Evolutionary conservation across 2,888 invertebrate species (phyloP), one percentile per base, ranked within the genome.

Genomic region (Drosophila hawaiiensis): DNA sequence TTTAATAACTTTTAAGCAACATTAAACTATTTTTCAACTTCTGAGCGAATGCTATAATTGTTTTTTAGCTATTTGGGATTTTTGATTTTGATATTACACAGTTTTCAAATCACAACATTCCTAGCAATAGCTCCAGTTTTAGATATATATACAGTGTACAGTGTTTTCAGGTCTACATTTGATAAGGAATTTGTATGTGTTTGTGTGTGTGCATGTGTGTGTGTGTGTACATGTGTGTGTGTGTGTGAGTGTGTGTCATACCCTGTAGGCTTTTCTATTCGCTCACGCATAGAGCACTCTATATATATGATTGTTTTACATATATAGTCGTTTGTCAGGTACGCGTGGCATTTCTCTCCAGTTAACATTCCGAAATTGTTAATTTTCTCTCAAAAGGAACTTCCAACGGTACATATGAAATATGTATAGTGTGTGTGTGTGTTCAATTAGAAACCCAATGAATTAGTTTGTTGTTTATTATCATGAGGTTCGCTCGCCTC

Each of bases 341-440:
- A 86, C 86, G 88, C 82, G 82, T 70, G 77, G 89, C 89, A 80
- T 90, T 83, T 85, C 70, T 88, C 75, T 88, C 75, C 90, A 84
- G 84, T 90, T 84, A 89, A 89, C 90, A 85, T 78, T 73, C 83
- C 70, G 70, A 75, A 68, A 66, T 72, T 47, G 33, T 77, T 59
- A 77, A 67, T 75, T 80, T 66, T 75, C 84, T 84, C 28, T 37
- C 19, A 55, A 58, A 68, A 86, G 86, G 86, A 86, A 86, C 86
- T 79, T 89, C 67, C 74, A 72, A 54, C 56, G 64, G 54, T 75
- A 60, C 28, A 41, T 71, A 39, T 66, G 54, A 4, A 22, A 43
- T 59, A 39, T 72, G 41, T 52, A 52, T 52, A 58, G 50, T 37
- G 25, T 19, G 22, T 25, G 53, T 37, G 25, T 35, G 54, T 16